These are phyloP conservation scores for Physocephala rufipes DNA, from an alignment of 2,888 invertebrate genomes.

Conservation along the genomic window DNA sequence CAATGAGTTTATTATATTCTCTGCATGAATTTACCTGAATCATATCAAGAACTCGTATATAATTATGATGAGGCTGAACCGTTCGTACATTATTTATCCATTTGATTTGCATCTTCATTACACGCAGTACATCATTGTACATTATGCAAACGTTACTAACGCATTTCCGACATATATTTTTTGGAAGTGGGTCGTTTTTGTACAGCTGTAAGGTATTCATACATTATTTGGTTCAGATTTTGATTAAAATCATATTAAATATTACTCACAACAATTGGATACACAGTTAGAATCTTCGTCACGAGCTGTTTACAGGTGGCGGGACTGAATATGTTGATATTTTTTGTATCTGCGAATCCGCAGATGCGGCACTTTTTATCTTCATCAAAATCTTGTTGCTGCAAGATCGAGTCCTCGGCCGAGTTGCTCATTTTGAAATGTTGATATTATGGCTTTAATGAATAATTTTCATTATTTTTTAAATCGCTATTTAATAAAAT, in stretches of 20 bases:
- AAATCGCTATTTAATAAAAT: background rate
- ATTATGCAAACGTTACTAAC: conserved; percentile 46
- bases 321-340: conserved; percentile 49
- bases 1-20: too few species aligned
- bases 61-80: conserved; percentile 53
- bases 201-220: conserved; percentile 49
- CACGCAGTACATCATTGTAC: conserved; percentile 51
- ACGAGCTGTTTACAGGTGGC: conserved; percentile 46
- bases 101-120: conserved; percentile 50
- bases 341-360: conserved; percentile 51
- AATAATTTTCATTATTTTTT: too few species aligned
- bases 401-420: background rate
- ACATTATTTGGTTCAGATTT: conserved; percentile 8
- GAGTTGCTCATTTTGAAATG: conserved; percentile 15
- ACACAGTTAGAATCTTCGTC: conserved; percentile 53
- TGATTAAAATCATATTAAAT: background rate
- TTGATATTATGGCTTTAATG: too few species aligned
- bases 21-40: conserved; percentile 51
- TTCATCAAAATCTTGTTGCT: conserved; percentile 39
- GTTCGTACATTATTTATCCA: conserved; percentile 53
- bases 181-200: conserved; percentile 56
- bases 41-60: conserved; percentile 50
- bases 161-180: conserved; percentile 56
- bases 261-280: conserved; percentile 52
- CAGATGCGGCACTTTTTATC: conserved; percentile 57